Percentiles rank a stretch among this genome's conserved stretches.
Evolutionary conservation across 1,140 invertebrate genomes (phyloP).

Genomic region (Armadillidium nasatum): DNA sequence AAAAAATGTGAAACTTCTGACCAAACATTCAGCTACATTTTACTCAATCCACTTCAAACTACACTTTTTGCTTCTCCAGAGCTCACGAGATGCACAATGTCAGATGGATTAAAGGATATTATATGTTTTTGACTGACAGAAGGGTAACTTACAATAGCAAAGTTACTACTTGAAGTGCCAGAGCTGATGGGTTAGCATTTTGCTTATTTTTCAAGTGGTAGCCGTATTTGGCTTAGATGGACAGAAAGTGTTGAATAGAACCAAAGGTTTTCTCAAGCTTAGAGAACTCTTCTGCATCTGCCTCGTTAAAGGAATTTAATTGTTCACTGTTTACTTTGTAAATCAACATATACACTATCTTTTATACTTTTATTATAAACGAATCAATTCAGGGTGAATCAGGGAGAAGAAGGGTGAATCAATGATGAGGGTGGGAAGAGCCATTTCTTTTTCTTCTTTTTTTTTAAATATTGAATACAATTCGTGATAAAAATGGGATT

Average conservation of each 20-base stretch:
- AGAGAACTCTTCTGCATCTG: background rate
- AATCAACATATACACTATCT: background rate
- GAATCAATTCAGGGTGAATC: too few relatives aligned
- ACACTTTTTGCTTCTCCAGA: background rate
- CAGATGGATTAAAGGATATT: slow-evolving; percentile 13
- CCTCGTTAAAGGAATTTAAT: background rate
- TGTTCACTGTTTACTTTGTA: background rate
- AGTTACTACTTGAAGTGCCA: slow-evolving; percentile 9
- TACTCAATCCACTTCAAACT: background rate
- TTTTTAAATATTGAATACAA: too few relatives aligned
- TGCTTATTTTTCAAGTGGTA: background rate
- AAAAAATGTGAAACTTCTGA: too few relatives aligned
- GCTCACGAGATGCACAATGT: background rate
- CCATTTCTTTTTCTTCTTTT: too few relatives aligned
- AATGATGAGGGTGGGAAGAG: too few relatives aligned
- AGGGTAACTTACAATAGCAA: slow-evolving; percentile 10
- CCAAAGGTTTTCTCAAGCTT: slow-evolving; percentile 3
- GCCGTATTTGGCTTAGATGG: background rate
- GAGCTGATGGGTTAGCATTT: background rate
- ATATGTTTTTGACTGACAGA: slow-evolving; percentile 13
- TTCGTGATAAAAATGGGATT: too few relatives aligned
- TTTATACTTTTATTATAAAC: background rate
- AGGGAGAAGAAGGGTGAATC: too few relatives aligned
- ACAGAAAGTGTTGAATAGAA: slow-evolving; percentile 3
- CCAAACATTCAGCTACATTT: background rate